Conservation (phyloP, 2,888 invertebrate species). For the Mimachlamys varia region DNA sequence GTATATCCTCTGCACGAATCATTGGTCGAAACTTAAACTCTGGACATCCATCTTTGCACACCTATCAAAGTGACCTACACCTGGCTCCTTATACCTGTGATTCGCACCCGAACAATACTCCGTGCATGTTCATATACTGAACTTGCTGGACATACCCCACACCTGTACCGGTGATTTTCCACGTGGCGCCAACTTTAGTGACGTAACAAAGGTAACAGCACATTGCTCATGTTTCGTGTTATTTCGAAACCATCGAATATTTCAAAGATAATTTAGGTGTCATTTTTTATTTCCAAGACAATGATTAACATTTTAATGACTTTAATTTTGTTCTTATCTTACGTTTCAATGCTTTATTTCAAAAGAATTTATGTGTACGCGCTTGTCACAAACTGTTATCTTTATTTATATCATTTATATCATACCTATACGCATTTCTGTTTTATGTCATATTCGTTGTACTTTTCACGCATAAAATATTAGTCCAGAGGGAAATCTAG, state of each 20-base stretch:
- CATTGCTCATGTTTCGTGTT: background rate
- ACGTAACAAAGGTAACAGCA: background rate
- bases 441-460: too few species aligned
- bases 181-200: background rate
- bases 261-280: background rate
- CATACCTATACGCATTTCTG: too few species aligned
- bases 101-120: background rate
- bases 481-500: too few species aligned
- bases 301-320: too few species aligned
- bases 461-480: too few species aligned
- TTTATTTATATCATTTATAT: too few species aligned
- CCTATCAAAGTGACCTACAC: background rate
- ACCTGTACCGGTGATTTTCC: background rate
- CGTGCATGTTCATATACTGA: background rate
- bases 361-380: too few species aligned
- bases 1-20: background rate
- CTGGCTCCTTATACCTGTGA: background rate
- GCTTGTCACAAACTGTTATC: too few species aligned
- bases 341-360: too few species aligned
- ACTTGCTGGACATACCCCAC: background rate
- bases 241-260: background rate
- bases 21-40: background rate
- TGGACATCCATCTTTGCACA: constrained; percentile 31
- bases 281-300: background rate
- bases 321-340: too few species aligned